Evolutionary conservation across 1,140 invertebrate species (phyloP).

Genomic region (Lordiphosa clarofinis): DNA sequence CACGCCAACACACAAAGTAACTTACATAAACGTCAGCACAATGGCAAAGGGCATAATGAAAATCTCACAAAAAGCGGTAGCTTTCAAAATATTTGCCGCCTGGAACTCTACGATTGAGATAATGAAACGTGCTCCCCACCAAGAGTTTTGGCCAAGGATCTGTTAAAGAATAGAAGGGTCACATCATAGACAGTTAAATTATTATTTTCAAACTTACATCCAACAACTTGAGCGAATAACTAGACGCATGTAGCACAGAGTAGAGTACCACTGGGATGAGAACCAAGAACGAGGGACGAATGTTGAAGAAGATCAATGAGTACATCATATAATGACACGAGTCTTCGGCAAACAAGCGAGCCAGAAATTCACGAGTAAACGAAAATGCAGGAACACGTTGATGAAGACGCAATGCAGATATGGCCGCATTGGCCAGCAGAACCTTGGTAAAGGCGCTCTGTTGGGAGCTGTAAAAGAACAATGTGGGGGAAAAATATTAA

Average conservation of each 20-base stretch:
- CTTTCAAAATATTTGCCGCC: slow-evolving; percentile 91
- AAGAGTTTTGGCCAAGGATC: slow-evolving; percentile 92
- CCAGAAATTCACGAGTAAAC: slow-evolving; percentile 90
- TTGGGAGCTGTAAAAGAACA: slow-evolving; percentile 84
- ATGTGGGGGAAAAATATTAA: slow-evolving; percentile 6
- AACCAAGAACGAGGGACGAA: slow-evolving; percentile 92
- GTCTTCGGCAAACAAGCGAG: slow-evolving; percentile 91
- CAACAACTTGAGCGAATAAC: slow-evolving; percentile 91
- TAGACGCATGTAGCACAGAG: slow-evolving; percentile 93
- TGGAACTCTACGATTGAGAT: slow-evolving; percentile 93
- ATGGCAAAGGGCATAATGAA: slow-evolving; percentile 93
- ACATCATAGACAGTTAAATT: not conserved
- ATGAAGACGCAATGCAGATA: slow-evolving; percentile 94
- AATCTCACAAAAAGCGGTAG: slow-evolving; percentile 94
- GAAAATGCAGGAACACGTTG: slow-evolving; percentile 92
- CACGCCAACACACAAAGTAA: slow-evolving; percentile 48
- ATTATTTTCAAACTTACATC: slow-evolving; percentile 87
- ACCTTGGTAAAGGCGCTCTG: slow-evolving; percentile 94
- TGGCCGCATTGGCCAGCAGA: slow-evolving; percentile 93
- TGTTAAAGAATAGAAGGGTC: slow-evolving; percentile 76
- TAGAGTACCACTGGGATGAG: slow-evolving; percentile 93
- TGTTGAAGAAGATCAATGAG: slow-evolving; percentile 95
- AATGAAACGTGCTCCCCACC: slow-evolving; percentile 91
- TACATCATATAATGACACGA: slow-evolving; percentile 98
- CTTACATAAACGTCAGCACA: slow-evolving; percentile 92